Evolutionary conservation across 2,113 vertebrate species (phyloP), one percentile per base, ranked within the genome.

Genomic region (Oryzias curvinotus): DNA sequence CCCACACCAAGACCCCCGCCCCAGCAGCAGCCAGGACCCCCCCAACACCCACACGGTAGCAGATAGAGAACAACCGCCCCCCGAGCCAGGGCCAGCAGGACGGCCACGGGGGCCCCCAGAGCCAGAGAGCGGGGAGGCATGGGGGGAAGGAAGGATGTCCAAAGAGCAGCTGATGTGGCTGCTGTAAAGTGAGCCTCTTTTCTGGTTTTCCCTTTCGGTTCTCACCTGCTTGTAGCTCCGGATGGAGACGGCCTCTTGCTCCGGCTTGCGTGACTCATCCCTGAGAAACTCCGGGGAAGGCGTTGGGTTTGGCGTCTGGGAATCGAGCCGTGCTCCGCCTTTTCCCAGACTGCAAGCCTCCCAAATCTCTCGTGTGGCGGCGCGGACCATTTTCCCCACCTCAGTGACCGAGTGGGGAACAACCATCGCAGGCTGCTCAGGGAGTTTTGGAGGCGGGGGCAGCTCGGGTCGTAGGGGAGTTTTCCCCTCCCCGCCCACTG

Each of bases 171-270:
- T 36, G 30, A 36, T 36, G 36, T 13, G 36, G 36, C 36, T 10
- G 2, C 10, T 36, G 1, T 36, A 36, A 36, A 30, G 10, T 52
- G 48, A 16, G 21, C 13, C 4, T 4, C 41, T 42, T 41, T 57
- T 3, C 44, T 46, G 18, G 52, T 52, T 58, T 52, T 3, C 1
- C 3, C 26, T 2, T 1, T 53, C 18, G 17, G 1, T 55, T 44
- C 55, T 48, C 87, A 96, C 97, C 96, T 95, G 92, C 88, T 89
- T 94, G 68, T 98, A 98, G 85, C 95, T 95, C 44, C 87, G 87
- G 57, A 93, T 91, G 80, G 92, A 95, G 48, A 93, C 75, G 0
- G 64, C 91, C 49, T 95, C 94, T 13, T 86, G 81, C 69, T 95
- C 92, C 25, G 92, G 89, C 19, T 90, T 86, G 62, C 77, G 77